Conservation (phyloP, 2,888 invertebrate species). For the Himalopsyche tibetana region DNA sequence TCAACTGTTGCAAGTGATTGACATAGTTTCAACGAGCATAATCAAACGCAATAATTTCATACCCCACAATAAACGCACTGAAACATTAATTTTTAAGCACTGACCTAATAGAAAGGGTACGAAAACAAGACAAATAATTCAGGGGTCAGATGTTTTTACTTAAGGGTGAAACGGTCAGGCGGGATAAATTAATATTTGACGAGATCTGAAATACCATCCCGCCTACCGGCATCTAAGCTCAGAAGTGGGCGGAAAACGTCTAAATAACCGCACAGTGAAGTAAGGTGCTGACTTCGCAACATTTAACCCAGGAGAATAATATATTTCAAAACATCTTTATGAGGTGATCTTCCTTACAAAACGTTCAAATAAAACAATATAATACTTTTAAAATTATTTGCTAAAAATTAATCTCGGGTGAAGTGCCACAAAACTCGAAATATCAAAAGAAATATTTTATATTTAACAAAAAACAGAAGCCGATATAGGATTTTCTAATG, state of each 20-base stretch:
- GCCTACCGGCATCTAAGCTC: neutral
- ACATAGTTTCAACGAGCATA: neutral
- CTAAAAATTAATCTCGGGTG: too few relatives aligned
- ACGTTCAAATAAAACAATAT: too few relatives aligned
- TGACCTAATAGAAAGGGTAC: neutral
- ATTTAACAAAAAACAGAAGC: too few relatives aligned
- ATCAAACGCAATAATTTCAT: neutral
- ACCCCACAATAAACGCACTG: neutral
- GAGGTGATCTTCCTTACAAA: too few relatives aligned
- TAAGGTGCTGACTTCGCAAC: too few relatives aligned
- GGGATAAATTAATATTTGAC: constrained; percentile 8
- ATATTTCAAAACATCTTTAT: too few relatives aligned
- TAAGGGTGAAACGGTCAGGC: neutral
- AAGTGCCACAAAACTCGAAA: too few relatives aligned
- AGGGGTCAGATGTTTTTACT: neutral
- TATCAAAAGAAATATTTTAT: too few relatives aligned
- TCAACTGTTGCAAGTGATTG: too few relatives aligned
- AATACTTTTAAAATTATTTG: too few relatives aligned
- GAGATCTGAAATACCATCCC: constrained; percentile 12
- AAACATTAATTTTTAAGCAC: neutral
- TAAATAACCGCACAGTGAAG: neutral
- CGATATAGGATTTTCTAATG: too few relatives aligned
- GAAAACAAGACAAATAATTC: constrained; percentile 10
- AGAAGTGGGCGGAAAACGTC: neutral
- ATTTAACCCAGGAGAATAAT: too few relatives aligned